Percentiles rank a stretch among this genome's conserved stretches.
Evolutionary conservation across 2,888 invertebrate genomes (phyloP).

Genomic region (Miltochrista miniata): DNA sequence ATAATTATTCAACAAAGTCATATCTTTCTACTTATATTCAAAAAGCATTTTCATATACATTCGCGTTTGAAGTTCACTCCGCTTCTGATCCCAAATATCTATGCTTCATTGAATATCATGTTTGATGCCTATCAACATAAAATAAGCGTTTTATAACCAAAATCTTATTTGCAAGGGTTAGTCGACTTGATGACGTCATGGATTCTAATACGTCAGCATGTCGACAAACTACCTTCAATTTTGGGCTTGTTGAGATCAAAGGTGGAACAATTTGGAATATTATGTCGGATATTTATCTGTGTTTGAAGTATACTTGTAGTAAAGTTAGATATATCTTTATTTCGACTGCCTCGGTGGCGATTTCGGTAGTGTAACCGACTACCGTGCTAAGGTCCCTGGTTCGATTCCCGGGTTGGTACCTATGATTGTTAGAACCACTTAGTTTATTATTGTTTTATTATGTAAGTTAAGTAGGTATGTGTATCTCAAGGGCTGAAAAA

Average conservation of each 20-base stretch:
- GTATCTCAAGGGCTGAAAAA: too few relatives aligned
- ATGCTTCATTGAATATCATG: conserved; percentile 18
- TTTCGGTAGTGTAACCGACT: too few relatives aligned
- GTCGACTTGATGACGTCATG: conserved; percentile 9
- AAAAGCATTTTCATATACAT: not conserved
- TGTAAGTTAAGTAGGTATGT: too few relatives aligned
- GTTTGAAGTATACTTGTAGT: too few relatives aligned
- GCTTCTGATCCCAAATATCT: conserved; percentile 13
- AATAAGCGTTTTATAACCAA: conserved; percentile 19
- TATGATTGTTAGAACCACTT: too few relatives aligned
- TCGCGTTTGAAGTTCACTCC: conserved; percentile 2
- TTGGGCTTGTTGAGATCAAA: conserved; percentile 1
- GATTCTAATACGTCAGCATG: conserved; percentile 6
- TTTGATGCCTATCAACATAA: conserved; percentile 15
- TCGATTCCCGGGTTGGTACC: too few relatives aligned
- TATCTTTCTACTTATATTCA: not conserved
- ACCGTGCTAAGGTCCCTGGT: too few relatives aligned
- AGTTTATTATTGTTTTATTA: too few relatives aligned
- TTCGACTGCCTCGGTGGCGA: too few relatives aligned
- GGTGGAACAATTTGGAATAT: not conserved
- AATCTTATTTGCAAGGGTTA: conserved; percentile 26
- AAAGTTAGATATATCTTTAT: too few relatives aligned
- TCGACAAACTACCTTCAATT: conserved; percentile 11
- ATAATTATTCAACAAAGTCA: too few relatives aligned
- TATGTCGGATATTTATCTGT: not conserved